These are phyloP conservation scores for Chironomus riparius DNA, from an alignment of 2,888 invertebrate genomes.

Conservation along the genomic window DNA sequence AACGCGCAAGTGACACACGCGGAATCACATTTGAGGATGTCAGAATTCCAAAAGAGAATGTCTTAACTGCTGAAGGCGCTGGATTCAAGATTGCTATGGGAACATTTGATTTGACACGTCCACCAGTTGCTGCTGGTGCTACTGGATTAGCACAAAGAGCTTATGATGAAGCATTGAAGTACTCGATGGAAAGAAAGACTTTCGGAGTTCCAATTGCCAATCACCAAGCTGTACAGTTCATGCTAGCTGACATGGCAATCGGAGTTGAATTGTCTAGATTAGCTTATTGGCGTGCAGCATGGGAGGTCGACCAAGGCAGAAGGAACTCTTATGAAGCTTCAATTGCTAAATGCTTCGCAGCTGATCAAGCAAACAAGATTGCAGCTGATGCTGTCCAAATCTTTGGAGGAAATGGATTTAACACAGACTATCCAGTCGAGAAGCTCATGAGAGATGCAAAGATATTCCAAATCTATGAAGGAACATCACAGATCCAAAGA, in stretches of 20 bases:
- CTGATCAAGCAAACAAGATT: conserved; percentile 87
- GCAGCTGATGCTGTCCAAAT: conserved; percentile 93
- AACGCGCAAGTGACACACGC: conserved; percentile 83
- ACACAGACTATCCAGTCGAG: conserved; percentile 95
- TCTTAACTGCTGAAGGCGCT: conserved; percentile 77
- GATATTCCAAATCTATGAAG: conserved; percentile 97
- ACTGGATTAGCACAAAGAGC: conserved; percentile 85
- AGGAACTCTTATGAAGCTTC: conserved; percentile 82
- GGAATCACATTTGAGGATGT: conserved; percentile 98
- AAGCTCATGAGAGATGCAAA: conserved; percentile 99
- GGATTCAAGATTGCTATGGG: conserved; percentile 98
- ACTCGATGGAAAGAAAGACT: conserved; percentile 84
- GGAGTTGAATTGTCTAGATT: conserved; percentile 80
- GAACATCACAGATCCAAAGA: conserved; percentile 94
- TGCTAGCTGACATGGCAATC: conserved; percentile 93
- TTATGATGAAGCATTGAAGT: conserved; percentile 86
- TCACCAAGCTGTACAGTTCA: conserved; percentile 87
- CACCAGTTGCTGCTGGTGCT: conserved; percentile 85
- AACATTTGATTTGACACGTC: conserved; percentile 89
- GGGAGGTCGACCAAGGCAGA: conserved; percentile 76
- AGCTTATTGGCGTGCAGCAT: conserved; percentile 78
- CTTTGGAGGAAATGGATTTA: conserved; percentile 93
- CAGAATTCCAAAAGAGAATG: conserved; percentile 86
- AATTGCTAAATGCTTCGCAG: conserved; percentile 89
- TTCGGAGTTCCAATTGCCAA: conserved; percentile 76